Percentiles rank a stretch among this genome's conserved stretches.
Evolutionary conservation across 1,140 invertebrate species (phyloP).

Genomic region (Mycetomoellerius zeteki): DNA sequence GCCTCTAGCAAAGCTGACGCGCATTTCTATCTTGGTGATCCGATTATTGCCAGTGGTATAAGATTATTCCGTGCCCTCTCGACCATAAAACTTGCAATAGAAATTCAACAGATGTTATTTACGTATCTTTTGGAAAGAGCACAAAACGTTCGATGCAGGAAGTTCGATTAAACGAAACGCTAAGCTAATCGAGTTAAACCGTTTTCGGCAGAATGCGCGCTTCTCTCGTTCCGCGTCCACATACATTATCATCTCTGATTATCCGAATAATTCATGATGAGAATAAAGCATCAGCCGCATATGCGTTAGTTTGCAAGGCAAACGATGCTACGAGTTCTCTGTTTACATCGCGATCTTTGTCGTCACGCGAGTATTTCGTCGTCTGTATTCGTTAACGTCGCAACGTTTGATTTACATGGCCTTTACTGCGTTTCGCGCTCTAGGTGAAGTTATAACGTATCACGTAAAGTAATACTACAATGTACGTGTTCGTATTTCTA

Average conservation of each 20-base stretch:
- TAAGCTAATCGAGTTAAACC: background rate
- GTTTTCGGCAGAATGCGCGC: background rate
- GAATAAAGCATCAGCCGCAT: background rate
- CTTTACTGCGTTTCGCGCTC: conserved; percentile 28
- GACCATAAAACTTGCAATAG: background rate
- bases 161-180: background rate
- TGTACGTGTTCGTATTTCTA: background rate
- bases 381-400: conserved; percentile 43
- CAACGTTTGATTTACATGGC: conserved; percentile 30
- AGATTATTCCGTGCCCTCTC: background rate
- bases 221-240: background rate
- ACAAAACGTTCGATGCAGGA: background rate
- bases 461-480: background rate
- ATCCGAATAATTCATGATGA: conserved; percentile 57
- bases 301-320: conserved; percentile 48
- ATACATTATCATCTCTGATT: conserved; percentile 39
- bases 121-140: background rate
- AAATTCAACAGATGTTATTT: conserved; percentile 19
- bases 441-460: background rate
- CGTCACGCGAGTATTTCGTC: conserved; percentile 27
- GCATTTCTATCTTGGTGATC: conserved; percentile 14
- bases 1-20: conserved; percentile 1
- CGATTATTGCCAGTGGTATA: background rate
- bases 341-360: conserved; percentile 47
- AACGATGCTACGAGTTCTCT: conserved; percentile 39